Conservation (phyloP, 1,140 invertebrate species). For the Antheraea pernyi region DNA sequence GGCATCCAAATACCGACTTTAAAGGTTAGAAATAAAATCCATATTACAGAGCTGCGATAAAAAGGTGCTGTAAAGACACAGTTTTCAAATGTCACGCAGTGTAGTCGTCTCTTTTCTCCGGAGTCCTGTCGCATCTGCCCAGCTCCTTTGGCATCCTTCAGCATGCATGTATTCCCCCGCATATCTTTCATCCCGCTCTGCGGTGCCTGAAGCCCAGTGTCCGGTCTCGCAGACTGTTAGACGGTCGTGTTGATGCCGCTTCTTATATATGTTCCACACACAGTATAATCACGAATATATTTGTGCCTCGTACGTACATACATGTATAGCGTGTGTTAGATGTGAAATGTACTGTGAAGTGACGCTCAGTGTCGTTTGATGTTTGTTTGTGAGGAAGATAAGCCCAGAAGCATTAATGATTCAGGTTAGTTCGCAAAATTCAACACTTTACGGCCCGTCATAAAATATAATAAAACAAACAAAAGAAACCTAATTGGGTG, state of each 20-base stretch:
- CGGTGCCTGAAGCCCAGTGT: conserved; percentile 63
- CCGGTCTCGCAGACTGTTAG: conserved; percentile 60
- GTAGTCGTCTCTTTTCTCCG: conserved; percentile 77
- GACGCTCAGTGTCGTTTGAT: conserved; percentile 53
- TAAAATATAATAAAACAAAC: conserved; percentile 17
- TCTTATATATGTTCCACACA: conserved; percentile 25
- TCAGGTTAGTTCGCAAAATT: conserved; percentile 60
- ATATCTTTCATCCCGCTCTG: conserved; percentile 73
- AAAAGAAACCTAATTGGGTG: conserved; percentile 11
- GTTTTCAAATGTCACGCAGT: conserved; percentile 77
- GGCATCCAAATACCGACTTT: conserved; percentile 32
- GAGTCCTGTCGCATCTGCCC: conserved; percentile 75
- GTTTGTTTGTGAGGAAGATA: conserved; percentile 49
- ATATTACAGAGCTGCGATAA: conserved; percentile 19
- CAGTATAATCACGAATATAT: conserved; percentile 45
- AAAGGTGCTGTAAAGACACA: conserved; percentile 67
- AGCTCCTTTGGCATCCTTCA: conserved; percentile 75
- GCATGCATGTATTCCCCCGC: conserved; percentile 63
- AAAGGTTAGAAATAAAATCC: not conserved
- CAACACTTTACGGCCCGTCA: conserved; percentile 4
- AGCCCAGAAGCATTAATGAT: conserved; percentile 64
- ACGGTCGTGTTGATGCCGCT: conserved; percentile 56
- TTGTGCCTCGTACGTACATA: conserved; percentile 47
- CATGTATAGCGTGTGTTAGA: conserved; percentile 49
- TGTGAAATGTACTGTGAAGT: conserved; percentile 71